Evolutionary conservation across 2,888 invertebrate species (phyloP).

Genomic region (Tortrix viridana): DNA sequence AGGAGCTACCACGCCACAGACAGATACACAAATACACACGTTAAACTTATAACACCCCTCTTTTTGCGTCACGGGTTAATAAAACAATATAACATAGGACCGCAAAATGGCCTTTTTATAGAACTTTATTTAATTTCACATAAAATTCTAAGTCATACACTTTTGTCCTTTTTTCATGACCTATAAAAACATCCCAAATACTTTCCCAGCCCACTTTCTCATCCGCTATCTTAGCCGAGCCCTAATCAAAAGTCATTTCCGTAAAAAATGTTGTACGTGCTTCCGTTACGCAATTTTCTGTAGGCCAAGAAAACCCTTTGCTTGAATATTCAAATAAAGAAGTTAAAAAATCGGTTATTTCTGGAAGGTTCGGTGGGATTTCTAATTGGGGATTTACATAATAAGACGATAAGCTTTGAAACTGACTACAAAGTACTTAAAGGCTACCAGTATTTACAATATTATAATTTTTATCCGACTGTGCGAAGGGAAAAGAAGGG

Average conservation of each 20-base stretch:
- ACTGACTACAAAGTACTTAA: constrained; percentile 1
- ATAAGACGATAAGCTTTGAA: constrained; percentile 13
- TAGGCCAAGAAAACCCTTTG: constrained; percentile 23
- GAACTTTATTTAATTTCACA: too few relatives aligned
- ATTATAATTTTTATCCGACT: neutral
- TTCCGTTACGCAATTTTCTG: constrained; percentile 28
- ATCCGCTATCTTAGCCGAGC: constrained; percentile 29
- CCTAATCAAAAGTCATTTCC: constrained; percentile 38
- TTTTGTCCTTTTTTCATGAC: neutral
- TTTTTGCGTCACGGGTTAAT: too few relatives aligned
- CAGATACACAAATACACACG: too few relatives aligned
- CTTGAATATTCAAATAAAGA: constrained; percentile 36
- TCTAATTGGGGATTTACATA: constrained; percentile 34
- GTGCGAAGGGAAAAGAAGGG: too few relatives aligned
- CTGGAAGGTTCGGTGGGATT: constrained; percentile 16
- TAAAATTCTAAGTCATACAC: too few relatives aligned
- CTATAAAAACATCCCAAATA: constrained; percentile 1
- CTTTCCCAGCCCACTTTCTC: constrained; percentile 22
- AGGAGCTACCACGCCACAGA: too few relatives aligned
- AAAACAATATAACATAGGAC: too few relatives aligned
- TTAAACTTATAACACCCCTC: too few relatives aligned
- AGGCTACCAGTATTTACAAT: constrained; percentile 21
- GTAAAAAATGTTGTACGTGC: constrained; percentile 38
- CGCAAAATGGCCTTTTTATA: too few relatives aligned
- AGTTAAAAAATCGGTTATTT: constrained; percentile 34